phyloP scores from a whole-genome alignment of 1,140 invertebrate species.

The Marisa cornuarietis region DNA sequence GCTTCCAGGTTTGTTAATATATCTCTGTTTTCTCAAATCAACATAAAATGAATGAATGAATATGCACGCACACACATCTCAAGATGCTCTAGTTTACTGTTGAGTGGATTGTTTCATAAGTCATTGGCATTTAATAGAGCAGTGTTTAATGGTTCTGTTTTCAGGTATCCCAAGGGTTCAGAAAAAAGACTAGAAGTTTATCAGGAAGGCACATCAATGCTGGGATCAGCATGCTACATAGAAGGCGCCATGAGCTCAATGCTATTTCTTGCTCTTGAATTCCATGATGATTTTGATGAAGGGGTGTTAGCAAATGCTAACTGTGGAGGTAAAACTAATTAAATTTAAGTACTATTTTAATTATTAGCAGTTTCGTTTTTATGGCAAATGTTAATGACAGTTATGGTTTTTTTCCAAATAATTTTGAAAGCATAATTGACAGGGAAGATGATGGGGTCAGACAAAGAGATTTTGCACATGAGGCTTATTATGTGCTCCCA shows the following conservation, averaged over 20 bases:
- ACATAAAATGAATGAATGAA: background rate
- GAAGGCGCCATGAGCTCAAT: constrained; percentile 54
- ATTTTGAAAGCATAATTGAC: background rate
- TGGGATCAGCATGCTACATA: constrained; percentile 58
- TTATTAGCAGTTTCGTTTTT: too few species aligned
- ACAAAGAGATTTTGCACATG: too few species aligned
- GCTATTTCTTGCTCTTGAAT: constrained; percentile 51
- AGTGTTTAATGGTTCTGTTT: background rate
- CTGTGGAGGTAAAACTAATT: constrained; percentile 48
- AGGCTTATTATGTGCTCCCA: too few species aligned
- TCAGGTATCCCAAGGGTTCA: constrained; percentile 40
- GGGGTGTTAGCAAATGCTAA: constrained; percentile 56
- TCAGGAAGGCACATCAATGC: constrained; percentile 37
- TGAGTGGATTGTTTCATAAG: too few species aligned
- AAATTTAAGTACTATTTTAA: background rate
- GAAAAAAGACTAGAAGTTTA: constrained; percentile 40
- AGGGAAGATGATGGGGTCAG: too few species aligned
- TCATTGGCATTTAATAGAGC: background rate
- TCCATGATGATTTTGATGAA: constrained; percentile 45
- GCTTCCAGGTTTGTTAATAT: constrained; percentile 15
- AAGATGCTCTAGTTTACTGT: too few species aligned
- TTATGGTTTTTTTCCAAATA: background rate
- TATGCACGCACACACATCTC: background rate
- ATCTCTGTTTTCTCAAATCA: background rate
- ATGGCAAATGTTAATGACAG: too few species aligned